phyloP scores from a whole-genome alignment of 1,140 invertebrate species.

The Mycetomoellerius zeteki region DNA sequence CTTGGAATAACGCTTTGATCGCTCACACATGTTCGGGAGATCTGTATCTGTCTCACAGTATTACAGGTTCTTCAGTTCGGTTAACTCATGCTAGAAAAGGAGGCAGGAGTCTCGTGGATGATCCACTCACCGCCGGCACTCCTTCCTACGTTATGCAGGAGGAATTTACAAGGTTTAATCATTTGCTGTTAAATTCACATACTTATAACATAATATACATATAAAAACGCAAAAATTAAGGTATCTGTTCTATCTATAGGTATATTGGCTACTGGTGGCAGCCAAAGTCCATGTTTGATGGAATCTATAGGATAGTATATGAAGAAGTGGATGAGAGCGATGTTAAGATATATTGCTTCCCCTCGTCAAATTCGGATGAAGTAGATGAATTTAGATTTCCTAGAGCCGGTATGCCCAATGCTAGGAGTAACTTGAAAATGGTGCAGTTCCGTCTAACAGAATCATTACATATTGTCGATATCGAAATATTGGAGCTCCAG shows the following conservation, averaged over 20 bases:
- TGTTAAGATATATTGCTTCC: constrained; percentile 96
- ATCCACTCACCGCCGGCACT: constrained; percentile 95
- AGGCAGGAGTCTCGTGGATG: constrained; percentile 91
- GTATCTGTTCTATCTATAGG: constrained; percentile 82
- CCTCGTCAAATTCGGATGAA: constrained; percentile 92
- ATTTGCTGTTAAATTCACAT: not conserved
- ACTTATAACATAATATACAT: too few species aligned
- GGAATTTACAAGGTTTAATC: constrained; percentile 92
- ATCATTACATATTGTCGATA: constrained; percentile 89
- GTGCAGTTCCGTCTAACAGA: constrained; percentile 93
- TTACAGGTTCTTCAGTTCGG: constrained; percentile 91
- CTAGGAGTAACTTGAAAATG: constrained; percentile 95
- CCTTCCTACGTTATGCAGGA: constrained; percentile 99
- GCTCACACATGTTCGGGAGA: constrained; percentile 97
- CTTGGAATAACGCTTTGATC: constrained; percentile 94
- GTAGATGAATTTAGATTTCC: constrained; percentile 98
- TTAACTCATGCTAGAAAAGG: constrained; percentile 95
- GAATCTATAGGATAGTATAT: constrained; percentile 95
- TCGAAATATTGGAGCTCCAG: constrained; percentile 91
- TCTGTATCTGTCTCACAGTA: constrained; percentile 94
- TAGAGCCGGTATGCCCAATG: constrained; percentile 95
- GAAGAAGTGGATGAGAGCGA: constrained; percentile 98
- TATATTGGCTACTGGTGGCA: constrained; percentile 99
- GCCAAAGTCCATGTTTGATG: constrained; percentile 90
- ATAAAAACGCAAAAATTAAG: not conserved